Base-by-base conservation (phyloP, 2,113 vertebrate genomes). In the Sitta europaea region DNA sequence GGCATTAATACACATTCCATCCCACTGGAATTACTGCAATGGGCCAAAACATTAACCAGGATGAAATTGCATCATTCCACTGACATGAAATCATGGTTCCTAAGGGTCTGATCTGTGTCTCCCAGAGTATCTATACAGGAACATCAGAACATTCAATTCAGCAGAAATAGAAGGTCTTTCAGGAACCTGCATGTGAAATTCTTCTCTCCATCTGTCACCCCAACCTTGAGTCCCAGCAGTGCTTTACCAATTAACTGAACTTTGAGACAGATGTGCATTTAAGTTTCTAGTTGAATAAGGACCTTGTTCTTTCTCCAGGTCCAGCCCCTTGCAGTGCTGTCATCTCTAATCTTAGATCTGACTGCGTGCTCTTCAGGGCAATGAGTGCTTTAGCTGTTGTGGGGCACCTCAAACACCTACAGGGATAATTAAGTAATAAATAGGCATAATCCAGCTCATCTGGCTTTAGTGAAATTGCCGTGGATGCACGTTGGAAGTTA, bases 261-360 rank as follows among this genome's bases (percentile, higher is more conserved):
- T 73, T 77, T 58, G 71, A 66, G 81, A 27, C 67, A 80, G 82
- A 40, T 1, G 1, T 22, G 58, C 3, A 1, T 58, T 70, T 45
- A 14, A 54, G 51, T 25, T 83, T 36, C 35, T 48, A 35, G 38
- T n/a, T 79, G 77, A 95, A 78, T 38, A 61, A 81, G 33, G 45
- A 43, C 61, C 86, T 95, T 63, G 83, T 18, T 89, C 80, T 53
- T 78, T 71, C 70, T 87, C 70, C 73, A 78, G 89, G 36, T 72
- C 62, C 84, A 87, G 24, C 63, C 94, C 70, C 72, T 90, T 51
- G 40, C 74, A 53, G 58, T 58, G 85, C 85, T 94, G 87, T 94
- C 95, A 94, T 89, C 65, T 94, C 95, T 91, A 93, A 96, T 96
- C 89, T 95, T 87, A 90, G 81, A 85, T 47, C 35, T 86, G 85